phyloP scores from a whole-genome alignment of 2,113 vertebrate genomes.

The Clarias macrocephalus region DNA sequence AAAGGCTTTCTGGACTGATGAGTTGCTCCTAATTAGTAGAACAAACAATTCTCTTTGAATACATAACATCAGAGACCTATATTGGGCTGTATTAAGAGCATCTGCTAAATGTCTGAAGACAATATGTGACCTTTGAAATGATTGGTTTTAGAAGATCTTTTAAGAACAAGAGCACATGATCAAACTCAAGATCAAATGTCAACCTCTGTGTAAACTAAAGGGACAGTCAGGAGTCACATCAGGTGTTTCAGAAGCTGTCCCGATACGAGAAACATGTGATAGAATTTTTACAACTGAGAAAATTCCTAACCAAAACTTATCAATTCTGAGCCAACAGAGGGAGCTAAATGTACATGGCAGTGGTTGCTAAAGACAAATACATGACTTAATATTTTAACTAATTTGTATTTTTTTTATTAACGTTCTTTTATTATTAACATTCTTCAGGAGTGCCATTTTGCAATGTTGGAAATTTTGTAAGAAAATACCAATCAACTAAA shows the following conservation, averaged over 20 bases:
- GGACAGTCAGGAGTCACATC: neutral
- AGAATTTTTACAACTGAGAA: neutral
- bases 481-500: neutral
- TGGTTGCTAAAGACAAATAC: neutral
- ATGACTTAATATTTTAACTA: neutral
- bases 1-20: constrained; percentile 21
- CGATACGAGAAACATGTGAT: neutral
- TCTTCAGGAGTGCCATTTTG: neutral
- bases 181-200: neutral
- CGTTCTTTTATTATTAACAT: neutral
- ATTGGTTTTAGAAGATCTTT: neutral
- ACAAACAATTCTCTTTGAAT: constrained; percentile 30
- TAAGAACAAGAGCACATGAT: neutral
- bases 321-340: neutral
- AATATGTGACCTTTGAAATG: neutral
- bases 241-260: neutral
- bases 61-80: neutral
- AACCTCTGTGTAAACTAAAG: neutral
- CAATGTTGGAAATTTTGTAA: neutral
- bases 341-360: neutral
- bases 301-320: neutral
- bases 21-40: constrained; percentile 22
- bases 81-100: neutral
- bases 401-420: neutral
- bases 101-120: neutral